These are phyloP conservation scores for Drosophila pegasa DNA, from an alignment of 2,888 invertebrate species.

Conservation along the genomic window DNA sequence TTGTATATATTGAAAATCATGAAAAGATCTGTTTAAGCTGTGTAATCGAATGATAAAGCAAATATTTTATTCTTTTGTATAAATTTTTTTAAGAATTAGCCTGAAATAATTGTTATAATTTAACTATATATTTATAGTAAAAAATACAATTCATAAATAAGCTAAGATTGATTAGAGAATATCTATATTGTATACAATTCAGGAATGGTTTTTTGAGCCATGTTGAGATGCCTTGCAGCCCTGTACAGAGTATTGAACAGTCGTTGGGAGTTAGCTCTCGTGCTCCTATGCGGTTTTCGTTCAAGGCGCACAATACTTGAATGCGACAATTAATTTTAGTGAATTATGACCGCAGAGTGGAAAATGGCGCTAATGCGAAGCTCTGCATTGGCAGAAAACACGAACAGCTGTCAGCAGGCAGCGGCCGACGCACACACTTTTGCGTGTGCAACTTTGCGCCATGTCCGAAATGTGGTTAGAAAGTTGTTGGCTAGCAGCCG, in stretches of 20 bases:
- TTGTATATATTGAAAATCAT: too few species aligned
- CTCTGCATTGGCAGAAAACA: constrained; percentile 59
- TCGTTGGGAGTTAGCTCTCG: not conserved
- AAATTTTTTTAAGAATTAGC: too few species aligned
- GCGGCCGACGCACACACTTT: constrained; percentile 7
- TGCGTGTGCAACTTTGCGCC: constrained; percentile 29
- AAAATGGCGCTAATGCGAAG: constrained; percentile 75
- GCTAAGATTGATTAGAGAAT: not conserved
- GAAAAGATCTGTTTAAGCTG: too few species aligned
- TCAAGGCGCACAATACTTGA: constrained; percentile 49
- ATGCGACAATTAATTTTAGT: constrained; percentile 77
- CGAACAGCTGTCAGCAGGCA: constrained; percentile 67
- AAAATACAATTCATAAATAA: too few species aligned
- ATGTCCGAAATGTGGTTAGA: constrained; percentile 58
- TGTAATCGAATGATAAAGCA: not conserved
- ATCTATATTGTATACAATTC: not conserved
- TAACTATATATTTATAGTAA: too few species aligned
- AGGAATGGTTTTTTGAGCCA: not conserved
- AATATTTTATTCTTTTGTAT: too few species aligned
- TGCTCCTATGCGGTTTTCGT: constrained; percentile 2
- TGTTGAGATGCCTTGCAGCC: too few species aligned
- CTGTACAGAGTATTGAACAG: constrained; percentile 1
- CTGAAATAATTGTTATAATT: too few species aligned
- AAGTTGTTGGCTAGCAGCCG: constrained; percentile 46
- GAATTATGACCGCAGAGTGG: constrained; percentile 74